These are phyloP conservation scores for Halotydeus destructor DNA, from an alignment of 1,140 invertebrate genomes.

Conservation along the genomic window DNA sequence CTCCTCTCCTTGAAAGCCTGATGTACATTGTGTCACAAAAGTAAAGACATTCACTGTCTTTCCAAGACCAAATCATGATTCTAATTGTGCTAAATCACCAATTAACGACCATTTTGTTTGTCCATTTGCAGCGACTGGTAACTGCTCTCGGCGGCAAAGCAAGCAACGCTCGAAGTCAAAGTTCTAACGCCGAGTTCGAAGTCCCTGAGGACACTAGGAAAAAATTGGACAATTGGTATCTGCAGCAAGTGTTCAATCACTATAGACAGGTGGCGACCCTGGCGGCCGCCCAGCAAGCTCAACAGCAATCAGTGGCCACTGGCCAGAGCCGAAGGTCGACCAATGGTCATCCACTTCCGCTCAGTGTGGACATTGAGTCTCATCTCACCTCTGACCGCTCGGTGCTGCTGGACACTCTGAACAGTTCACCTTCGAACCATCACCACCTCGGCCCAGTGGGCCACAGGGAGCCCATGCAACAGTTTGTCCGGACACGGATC, in stretches of 20 bases:
- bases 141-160: not conserved
- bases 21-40: no score
- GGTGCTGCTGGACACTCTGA: slow-evolving; percentile 25
- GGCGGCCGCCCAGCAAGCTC: slow-evolving; percentile 29
- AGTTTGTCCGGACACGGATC: slow-evolving; percentile 40
- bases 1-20: no score
- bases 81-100: no score
- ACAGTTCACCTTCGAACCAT: slow-evolving; percentile 65
- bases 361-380: not conserved
- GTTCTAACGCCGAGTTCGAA: slow-evolving; percentile 15
- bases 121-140: not conserved
- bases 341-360: slow-evolving; percentile 2
- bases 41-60: no score
- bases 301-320: slow-evolving; percentile 32
- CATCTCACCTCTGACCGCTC: not conserved
- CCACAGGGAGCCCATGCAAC: not conserved
- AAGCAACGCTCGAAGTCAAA: not conserved
- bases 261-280: slow-evolving; percentile 18
- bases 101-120: no score
- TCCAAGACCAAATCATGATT: no score
- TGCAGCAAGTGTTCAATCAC: slow-evolving; percentile 22
- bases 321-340: slow-evolving; percentile 23
- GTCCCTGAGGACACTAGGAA: slow-evolving; percentile 23
- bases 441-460: slow-evolving; percentile 28
- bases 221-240: slow-evolving; percentile 27